A percentile compares a stretch with the other conserved stretches of the same genome.
Evolutionary conservation across 2,113 vertebrate genomes (phyloP).

Genomic region (Myotis brandtii): DNA sequence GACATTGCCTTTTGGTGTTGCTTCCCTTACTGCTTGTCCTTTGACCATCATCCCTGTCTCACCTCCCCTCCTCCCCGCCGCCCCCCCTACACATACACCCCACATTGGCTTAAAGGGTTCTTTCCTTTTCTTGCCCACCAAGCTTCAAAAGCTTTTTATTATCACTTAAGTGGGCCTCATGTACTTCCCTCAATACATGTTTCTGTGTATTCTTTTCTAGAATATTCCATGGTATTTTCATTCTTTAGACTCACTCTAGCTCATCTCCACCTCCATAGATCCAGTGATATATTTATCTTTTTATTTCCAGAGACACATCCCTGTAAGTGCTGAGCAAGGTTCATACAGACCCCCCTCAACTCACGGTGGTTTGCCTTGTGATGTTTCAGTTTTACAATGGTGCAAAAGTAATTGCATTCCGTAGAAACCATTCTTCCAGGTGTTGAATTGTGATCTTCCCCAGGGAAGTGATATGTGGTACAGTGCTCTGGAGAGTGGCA

Average conservation of each 20-base stretch:
- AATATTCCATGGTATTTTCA: background rate
- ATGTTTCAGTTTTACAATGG: background rate
- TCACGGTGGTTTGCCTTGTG: too few species aligned
- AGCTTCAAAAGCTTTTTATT: background rate
- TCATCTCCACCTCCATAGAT: background rate
- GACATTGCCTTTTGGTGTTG: background rate
- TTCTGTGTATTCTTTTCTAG: background rate
- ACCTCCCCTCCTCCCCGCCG: rapidly evolving
- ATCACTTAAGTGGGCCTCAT: background rate
- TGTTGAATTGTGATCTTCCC: background rate
- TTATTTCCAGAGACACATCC: background rate
- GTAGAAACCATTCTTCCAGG: background rate
- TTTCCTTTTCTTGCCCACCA: background rate
- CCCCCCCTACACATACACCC: too few species aligned
- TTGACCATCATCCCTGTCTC: background rate
- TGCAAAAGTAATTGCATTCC: background rate
- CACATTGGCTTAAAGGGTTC: rapidly evolving
- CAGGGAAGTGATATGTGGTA: background rate
- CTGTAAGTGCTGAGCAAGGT: background rate
- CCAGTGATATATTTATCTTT: background rate
- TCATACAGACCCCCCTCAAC: background rate
- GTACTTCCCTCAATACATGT: background rate
- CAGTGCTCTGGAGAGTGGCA: background rate
- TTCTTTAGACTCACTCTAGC: background rate
- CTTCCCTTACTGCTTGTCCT: too few species aligned